Evolutionary conservation across 2,797 vertebrate species (phyloP).

Genomic region (Falco novaeseelandiae): DNA sequence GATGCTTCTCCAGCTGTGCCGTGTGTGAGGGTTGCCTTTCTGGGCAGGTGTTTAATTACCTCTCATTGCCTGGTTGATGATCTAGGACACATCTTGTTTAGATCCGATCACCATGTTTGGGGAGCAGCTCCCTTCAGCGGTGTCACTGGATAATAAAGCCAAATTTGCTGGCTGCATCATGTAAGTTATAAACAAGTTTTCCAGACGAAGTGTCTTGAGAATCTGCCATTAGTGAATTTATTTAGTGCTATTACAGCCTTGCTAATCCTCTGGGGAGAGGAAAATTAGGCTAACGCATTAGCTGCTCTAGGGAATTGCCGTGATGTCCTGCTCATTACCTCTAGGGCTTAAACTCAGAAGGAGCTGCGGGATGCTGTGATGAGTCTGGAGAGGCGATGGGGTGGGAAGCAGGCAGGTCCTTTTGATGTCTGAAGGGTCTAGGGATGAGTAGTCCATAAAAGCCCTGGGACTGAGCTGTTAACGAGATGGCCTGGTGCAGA

Average conservation of each 20-base stretch:
- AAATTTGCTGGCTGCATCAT: constrained; percentile 5
- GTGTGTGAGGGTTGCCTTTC: neutral
- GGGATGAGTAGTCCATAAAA: neutral
- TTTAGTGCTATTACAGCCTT: constrained; percentile 36
- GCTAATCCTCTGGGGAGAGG: constrained; percentile 38
- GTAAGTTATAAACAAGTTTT: constrained; percentile 12
- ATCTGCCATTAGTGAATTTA: constrained; percentile 27
- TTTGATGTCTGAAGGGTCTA: constrained; percentile 54
- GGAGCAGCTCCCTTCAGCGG: constrained; percentile 4
- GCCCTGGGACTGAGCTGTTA: neutral
- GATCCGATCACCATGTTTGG: neutral
- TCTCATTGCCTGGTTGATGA: neutral
- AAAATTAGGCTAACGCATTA: neutral
- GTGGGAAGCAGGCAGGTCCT: neutral
- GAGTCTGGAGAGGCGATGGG: neutral
- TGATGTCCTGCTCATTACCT: neutral
- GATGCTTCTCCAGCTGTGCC: neutral
- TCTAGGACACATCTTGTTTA: neutral
- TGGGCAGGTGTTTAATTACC: neutral
- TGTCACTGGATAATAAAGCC: neutral
- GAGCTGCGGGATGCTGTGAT: neutral
- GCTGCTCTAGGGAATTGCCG: neutral
- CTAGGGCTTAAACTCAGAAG: neutral
- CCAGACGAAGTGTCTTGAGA: constrained; percentile 45
- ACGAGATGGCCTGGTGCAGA: neutral